These are phyloP conservation scores for Scleropages formosus DNA, from an alignment of 2,797 vertebrate genomes.

Conservation along the genomic window DNA sequence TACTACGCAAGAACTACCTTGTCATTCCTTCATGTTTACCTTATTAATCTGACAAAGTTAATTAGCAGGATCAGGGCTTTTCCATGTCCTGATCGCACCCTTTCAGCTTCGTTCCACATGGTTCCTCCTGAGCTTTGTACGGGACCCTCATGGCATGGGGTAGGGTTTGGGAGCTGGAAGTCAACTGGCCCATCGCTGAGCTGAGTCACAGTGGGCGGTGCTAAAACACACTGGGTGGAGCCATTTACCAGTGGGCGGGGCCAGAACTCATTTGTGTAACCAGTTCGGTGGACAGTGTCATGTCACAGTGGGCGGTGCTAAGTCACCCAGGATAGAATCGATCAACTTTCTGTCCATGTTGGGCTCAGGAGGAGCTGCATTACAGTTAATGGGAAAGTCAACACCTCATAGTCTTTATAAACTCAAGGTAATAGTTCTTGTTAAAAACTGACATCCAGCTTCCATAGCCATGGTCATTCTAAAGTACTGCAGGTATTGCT, in stretches of 20 bases:
- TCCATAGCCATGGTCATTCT: slow-evolving; percentile 34
- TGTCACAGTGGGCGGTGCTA: no score
- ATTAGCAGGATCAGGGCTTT: slow-evolving; percentile 37
- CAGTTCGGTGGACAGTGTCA: no score
- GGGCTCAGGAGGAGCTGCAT: slow-evolving; percentile 17
- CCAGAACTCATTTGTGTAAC: no score
- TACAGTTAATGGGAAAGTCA: not conserved
- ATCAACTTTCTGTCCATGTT: no score
- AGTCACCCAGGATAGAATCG: no score
- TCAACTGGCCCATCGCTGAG: slow-evolving; percentile 66
- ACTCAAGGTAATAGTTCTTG: slow-evolving; percentile 28
- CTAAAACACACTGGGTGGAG: slow-evolving; percentile 43
- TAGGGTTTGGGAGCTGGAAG: slow-evolving; percentile 55
- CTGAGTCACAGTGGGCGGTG: slow-evolving; percentile 62
- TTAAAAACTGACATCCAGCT: slow-evolving; percentile 38
- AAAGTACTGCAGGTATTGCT: no score
- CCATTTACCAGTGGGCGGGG: not conserved
- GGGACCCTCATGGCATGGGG: slow-evolving; percentile 61
- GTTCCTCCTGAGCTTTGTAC: slow-evolving; percentile 34
- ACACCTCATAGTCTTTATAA: slow-evolving; percentile 38
- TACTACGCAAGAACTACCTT: slow-evolving; percentile 40
- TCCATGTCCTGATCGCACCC: slow-evolving; percentile 54
- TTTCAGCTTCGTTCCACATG: slow-evolving; percentile 45
- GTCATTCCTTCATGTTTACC: slow-evolving; percentile 56
- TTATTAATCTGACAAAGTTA: slow-evolving; percentile 65